These are phyloP conservation scores for Otus sunia DNA, from an alignment of 2,113 vertebrate species.

Conservation along the genomic window DNA sequence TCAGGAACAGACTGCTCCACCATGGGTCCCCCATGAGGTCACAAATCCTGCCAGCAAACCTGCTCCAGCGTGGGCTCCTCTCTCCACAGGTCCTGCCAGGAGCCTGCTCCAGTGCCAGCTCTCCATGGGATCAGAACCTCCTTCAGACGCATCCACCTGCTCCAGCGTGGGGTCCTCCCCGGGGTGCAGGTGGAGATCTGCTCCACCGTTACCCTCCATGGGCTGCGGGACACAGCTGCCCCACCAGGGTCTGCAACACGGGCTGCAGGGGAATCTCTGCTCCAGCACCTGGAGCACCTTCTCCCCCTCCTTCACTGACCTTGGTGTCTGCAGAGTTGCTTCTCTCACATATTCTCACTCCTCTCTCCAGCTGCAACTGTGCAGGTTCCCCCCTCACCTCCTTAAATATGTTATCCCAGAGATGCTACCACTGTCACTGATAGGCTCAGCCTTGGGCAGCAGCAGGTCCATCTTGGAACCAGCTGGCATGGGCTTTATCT, in stretches of 20 bases:
- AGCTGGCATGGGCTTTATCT: not conserved
- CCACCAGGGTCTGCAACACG: not conserved
- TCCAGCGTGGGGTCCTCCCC: fast-evolving
- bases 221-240: not conserved
- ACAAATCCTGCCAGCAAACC: not conserved
- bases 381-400: no score
- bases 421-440: not conserved
- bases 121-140: not conserved
- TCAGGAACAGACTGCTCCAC: not conserved
- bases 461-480: not conserved
- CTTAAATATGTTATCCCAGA: not conserved
- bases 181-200: not conserved
- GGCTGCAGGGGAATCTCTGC: not conserved
- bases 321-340: not conserved
- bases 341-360: not conserved
- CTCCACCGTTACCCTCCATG: not conserved
- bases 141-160: not conserved
- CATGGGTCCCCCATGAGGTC: no score
- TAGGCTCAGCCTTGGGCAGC: not conserved
- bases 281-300: not conserved
- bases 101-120: not conserved
- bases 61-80: not conserved
- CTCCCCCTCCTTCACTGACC: not conserved
- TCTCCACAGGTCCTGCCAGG: not conserved
- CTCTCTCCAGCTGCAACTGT: not conserved